Evolutionary conservation across 2,113 vertebrate species (phyloP).

Genomic region (Cacatua alba): DNA sequence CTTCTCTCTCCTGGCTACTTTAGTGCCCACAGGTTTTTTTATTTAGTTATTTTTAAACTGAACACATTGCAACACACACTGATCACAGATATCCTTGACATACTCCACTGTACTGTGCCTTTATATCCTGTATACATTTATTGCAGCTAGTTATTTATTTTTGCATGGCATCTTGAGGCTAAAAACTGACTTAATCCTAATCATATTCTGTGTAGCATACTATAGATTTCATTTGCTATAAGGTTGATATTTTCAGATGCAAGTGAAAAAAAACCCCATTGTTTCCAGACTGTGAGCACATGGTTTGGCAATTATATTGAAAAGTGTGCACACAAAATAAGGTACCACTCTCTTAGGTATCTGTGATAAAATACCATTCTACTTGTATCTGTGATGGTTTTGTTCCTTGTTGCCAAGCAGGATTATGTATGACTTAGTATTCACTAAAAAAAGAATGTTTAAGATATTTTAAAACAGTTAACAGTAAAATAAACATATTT

Average conservation of each 20-base stretch:
- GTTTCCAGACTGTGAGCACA: slow-evolving; percentile 7
- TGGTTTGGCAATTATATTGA: slow-evolving; percentile 14
- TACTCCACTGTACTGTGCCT: background rate
- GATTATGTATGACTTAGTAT: background rate
- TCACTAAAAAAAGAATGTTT: background rate
- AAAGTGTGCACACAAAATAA: background rate
- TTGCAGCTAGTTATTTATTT: background rate
- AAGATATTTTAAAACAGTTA: background rate
- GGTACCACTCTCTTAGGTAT: background rate
- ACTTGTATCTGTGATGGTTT: background rate
- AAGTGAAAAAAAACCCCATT: background rate
- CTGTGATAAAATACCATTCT: background rate
- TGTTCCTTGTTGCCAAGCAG: background rate
- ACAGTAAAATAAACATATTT: background rate
- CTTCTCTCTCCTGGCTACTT: background rate
- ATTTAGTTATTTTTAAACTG: background rate
- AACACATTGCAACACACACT: background rate
- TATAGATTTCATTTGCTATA: background rate
- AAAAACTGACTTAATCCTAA: background rate
- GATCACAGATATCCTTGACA: background rate
- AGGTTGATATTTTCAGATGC: background rate
- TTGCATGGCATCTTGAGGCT: background rate
- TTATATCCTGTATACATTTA: background rate
- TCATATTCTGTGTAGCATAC: background rate
- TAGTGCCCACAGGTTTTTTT: background rate